Percentiles rank a stretch among this genome's conserved stretches.
Evolutionary conservation across 2,113 vertebrate species (phyloP).

Genomic region (Callithrix jacchus): DNA sequence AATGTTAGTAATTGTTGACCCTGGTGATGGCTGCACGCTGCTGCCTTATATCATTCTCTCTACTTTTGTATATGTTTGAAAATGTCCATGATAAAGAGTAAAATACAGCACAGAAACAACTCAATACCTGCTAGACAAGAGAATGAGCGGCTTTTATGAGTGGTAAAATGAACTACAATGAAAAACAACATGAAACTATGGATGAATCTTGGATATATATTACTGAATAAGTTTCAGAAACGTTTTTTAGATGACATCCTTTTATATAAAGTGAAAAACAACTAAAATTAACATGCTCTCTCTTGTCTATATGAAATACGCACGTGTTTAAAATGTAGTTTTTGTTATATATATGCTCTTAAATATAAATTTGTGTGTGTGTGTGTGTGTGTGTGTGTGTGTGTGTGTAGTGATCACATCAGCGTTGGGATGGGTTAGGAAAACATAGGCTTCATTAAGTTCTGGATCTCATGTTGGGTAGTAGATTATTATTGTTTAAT

Average conservation of each 20-base stretch:
- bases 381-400: too few relatives aligned
- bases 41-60: background rate
- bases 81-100: background rate
- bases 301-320: background rate
- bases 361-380: background rate
- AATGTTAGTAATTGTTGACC: too few relatives aligned
- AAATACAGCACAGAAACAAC: background rate
- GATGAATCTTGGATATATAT: background rate
- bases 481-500: background rate
- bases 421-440: background rate
- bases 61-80: background rate
- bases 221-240: background rate
- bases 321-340: background rate
- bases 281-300: background rate
- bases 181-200: background rate
- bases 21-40: accelerated
- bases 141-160: background rate
- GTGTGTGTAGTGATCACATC: background rate
- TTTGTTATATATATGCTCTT: background rate
- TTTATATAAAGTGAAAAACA: background rate
- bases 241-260: background rate
- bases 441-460: background rate
- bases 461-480: background rate
- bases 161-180: background rate
- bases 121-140: background rate